phyloP scores from a whole-genome alignment of 2,797 vertebrate species.

The Ctenochaetus hawaiiensis region DNA sequence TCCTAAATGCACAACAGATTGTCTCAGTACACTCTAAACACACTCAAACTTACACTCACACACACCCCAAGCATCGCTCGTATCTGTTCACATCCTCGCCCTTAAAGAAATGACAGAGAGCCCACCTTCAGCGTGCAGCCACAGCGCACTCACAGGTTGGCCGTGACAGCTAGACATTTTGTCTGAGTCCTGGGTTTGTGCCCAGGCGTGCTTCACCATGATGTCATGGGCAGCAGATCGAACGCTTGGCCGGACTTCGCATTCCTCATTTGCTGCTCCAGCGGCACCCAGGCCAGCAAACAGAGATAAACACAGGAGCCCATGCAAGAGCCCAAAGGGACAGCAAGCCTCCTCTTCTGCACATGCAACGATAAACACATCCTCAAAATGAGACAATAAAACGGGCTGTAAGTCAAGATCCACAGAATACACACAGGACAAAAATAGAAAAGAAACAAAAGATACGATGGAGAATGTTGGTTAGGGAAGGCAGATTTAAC shows the following conservation, averaged over 20 bases:
- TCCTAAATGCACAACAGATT: slow-evolving; percentile 41
- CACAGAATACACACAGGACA: background rate
- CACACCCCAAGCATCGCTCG: background rate
- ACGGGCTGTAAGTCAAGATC: background rate
- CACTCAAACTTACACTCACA: slow-evolving; percentile 6
- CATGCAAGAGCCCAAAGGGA: slow-evolving; percentile 8
- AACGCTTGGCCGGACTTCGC: slow-evolving; percentile 70
- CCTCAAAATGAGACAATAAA: background rate
- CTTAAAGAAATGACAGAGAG: slow-evolving; percentile 40
- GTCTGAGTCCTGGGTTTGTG: slow-evolving; percentile 59
- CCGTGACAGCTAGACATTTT: slow-evolving; percentile 55
- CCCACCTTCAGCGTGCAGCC: slow-evolving; percentile 49
- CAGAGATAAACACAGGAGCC: slow-evolving; percentile 50
- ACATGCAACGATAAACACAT: no score
- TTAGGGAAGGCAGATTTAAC: background rate
- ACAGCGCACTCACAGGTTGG: slow-evolving; percentile 33
- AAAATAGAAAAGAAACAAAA: background rate
- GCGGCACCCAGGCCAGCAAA: slow-evolving; percentile 51
- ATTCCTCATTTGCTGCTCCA: slow-evolving; percentile 73
- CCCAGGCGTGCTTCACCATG: slow-evolving; percentile 60
- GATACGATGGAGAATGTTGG: background rate
- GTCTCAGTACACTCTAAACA: slow-evolving; percentile 17
- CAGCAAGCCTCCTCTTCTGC: no score
- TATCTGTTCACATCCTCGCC: slow-evolving; percentile 14
- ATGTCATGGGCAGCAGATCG: slow-evolving; percentile 65